These are phyloP conservation scores for Archilochus colubris DNA, from an alignment of 2,113 vertebrate species.

Conservation along the genomic window DNA sequence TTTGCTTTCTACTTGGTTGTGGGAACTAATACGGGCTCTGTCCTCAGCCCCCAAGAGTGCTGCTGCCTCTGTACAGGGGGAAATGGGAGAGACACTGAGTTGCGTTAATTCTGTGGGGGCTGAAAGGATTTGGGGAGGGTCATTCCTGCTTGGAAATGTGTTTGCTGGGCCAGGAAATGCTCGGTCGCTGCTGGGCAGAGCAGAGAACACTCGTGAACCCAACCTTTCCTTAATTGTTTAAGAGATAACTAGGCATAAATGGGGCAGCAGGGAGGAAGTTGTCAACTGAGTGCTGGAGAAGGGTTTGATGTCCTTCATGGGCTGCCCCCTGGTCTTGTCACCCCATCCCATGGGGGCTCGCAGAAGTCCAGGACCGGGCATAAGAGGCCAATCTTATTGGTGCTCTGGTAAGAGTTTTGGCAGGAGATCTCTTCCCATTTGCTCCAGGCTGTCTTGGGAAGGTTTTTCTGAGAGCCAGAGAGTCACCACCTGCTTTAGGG, in stretches of 20 bases:
- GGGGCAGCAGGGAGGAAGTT: background rate
- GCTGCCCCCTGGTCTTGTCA: background rate
- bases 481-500: background rate
- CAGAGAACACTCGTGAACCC: background rate
- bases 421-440: background rate
- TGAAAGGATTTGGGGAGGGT: background rate
- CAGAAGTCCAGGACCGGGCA: background rate
- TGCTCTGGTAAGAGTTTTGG: rapidly evolving
- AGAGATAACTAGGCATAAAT: background rate
- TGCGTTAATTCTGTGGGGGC: rapidly evolving
- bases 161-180: background rate
- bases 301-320: background rate
- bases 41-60: background rate
- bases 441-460: background rate
- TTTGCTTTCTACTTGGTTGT: background rate
- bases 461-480: background rate
- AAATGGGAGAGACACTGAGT: background rate
- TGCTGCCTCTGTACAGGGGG: rapidly evolving
- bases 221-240: background rate
- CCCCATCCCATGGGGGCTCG: rapidly evolving
- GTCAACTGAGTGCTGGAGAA: background rate
- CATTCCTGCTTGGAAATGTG: background rate
- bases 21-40: background rate
- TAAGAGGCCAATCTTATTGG: background rate
- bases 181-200: background rate